Base-by-base conservation (phyloP, 1,140 invertebrate genomes). In the Anoplolepis gracilipes region DNA sequence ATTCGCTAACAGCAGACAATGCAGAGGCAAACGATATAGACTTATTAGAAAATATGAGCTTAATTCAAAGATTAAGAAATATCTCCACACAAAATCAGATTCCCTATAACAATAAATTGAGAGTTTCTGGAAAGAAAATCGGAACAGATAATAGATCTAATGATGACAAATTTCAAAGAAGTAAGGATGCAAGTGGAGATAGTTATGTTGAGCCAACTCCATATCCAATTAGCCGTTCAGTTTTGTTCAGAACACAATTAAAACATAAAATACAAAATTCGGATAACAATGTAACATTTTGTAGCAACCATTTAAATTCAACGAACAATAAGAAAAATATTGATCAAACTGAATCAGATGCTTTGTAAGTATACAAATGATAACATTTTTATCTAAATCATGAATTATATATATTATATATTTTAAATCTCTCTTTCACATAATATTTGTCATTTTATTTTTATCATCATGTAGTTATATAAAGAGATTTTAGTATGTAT, bases 61-160 rank as follows among this genome's bases (percentile, higher is more conserved):
- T 84, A 65, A 61, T 77, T n/a, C 59, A 64, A 10, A 84, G 81
- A 84, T 65, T 84, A 55, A 77, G 33, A 49, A 77, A 84, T 22
- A 30, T 84, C 22, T 65, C 59, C 10, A 39, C 22, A 25, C 16
- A 25, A 59, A 73, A 73, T 10, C 25, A 25, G 11, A 0, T 55
- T 42, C 25, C 46, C n/a, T 11, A n/a, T 39, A 57, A 69, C 3
- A 28, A 25, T 65, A 30, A 69, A 55, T 79, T 10, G 2, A 55
- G 2, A 19, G 7, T 46, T 61, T 62, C 19, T 42, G 55, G 61
- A 59, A 73, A 75, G 13, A 73, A 36, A 13, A 13, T 22, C 77
- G 64, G 62, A 67, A 57, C 0, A 10, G 33, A 78, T 33, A 22
- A 16, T 53, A 33, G 11, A 62, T 61, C 22, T 78, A 46, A 22